phyloP scores from a whole-genome alignment of 2,113 vertebrate species.

The Prietella phreatophila region DNA sequence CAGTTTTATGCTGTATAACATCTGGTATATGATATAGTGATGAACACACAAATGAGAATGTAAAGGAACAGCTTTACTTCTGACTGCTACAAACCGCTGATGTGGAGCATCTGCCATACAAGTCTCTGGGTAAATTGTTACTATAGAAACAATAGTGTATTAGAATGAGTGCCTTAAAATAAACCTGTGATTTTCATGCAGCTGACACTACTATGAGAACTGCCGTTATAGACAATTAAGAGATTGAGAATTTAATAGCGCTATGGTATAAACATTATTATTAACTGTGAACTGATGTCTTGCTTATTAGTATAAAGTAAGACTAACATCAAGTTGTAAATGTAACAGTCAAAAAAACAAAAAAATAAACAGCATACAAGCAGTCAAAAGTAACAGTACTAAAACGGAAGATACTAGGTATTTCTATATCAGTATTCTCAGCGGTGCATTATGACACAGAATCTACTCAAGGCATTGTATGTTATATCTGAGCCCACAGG shows the following conservation, averaged over 20 bases:
- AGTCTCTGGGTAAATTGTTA: background rate
- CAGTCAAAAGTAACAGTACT: background rate
- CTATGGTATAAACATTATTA: background rate
- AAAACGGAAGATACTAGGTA: background rate
- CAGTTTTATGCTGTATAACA: background rate
- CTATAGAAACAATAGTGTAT: background rate
- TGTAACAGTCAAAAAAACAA: background rate
- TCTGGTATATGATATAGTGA: background rate
- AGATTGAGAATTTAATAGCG: background rate
- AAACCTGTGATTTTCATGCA: background rate
- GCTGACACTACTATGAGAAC: background rate
- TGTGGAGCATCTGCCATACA: background rate
- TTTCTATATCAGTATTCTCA: background rate
- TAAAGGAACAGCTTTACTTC: background rate
- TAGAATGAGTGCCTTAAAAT: background rate
- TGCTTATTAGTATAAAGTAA: background rate
- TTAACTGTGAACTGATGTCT: background rate
- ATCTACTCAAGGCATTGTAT: constrained; percentile 25
- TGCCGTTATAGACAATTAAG: background rate
- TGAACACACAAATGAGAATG: background rate
- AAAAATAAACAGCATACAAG: background rate
- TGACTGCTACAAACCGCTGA: background rate
- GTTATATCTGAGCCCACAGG: constrained; percentile 25
- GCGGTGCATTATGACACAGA: background rate
- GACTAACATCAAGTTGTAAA: background rate